Conservation (phyloP, 2,797 vertebrate genomes). For the Falco biarmicus region DNA sequence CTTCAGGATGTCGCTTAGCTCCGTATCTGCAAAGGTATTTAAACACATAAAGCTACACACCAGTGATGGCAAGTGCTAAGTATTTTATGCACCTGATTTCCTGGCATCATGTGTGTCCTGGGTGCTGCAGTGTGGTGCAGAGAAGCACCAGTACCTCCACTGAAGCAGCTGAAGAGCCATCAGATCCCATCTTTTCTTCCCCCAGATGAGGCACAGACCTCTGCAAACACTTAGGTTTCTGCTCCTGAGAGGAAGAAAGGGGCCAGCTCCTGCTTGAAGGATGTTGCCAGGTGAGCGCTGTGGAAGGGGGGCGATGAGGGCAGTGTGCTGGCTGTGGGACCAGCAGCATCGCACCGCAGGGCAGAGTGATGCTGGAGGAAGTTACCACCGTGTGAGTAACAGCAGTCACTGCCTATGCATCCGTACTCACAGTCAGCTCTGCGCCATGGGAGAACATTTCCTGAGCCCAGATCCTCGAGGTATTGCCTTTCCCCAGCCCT, state of each 20-base stretch:
- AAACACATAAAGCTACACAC: not conserved
- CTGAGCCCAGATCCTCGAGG: not conserved
- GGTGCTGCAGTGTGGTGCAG: not conserved
- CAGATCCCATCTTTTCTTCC: not conserved
- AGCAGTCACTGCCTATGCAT: not conserved
- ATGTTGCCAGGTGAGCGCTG: not conserved
- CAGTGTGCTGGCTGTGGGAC: not conserved
- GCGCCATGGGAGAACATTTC: fast-evolving
- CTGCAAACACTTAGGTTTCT: not conserved
- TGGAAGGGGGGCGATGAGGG: fast-evolving
- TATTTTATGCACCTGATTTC: not conserved
- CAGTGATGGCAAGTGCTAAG: fast-evolving
- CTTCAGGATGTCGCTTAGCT: not conserved
- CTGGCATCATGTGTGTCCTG: not conserved
- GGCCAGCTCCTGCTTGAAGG: not conserved
- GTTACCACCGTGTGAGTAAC: not conserved
- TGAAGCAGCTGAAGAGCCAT: not conserved
- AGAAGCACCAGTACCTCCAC: not conserved
- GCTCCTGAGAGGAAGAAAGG: not conserved
- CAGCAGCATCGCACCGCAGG: not conserved
- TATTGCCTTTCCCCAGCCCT: not conserved
- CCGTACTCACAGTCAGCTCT: not conserved
- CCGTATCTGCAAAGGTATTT: not conserved
- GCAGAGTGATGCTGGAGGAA: not conserved
- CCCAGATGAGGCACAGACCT: not conserved